phyloP scores from a whole-genome alignment of 2,113 vertebrate genomes.

The Gyps fulvus region DNA sequence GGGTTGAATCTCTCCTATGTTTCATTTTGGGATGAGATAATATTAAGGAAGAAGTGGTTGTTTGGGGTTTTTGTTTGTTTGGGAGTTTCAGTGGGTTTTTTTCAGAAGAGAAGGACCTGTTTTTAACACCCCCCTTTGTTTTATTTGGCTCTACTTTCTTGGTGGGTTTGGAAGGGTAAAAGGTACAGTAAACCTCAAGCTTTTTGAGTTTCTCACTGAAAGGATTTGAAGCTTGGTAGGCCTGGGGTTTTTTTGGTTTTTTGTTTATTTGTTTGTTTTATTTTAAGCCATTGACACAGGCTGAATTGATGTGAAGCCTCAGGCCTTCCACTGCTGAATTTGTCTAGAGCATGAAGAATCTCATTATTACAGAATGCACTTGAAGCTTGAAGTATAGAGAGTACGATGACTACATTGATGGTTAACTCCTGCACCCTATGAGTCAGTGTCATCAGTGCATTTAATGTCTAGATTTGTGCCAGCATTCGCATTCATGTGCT shows the following conservation, averaged over 20 bases:
- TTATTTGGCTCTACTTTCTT: background rate
- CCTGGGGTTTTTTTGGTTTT: background rate
- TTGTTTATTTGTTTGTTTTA: background rate
- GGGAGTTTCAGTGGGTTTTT: background rate
- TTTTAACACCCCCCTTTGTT: background rate
- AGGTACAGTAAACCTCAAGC: background rate
- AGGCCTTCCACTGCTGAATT: constrained; percentile 38
- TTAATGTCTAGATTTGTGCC: constrained; percentile 42
- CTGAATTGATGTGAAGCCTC: constrained; percentile 42
- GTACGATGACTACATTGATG: constrained; percentile 23
- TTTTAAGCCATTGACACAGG: constrained; percentile 7
- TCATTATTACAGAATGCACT: constrained; percentile 52
- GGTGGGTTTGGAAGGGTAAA: background rate
- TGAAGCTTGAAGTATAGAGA: constrained; percentile 10
- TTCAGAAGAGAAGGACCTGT: background rate
- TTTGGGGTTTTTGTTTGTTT: background rate
- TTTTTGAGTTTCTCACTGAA: background rate
- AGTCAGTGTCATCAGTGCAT: constrained; percentile 45
- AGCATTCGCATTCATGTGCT: background rate
- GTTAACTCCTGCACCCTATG: constrained; percentile 46
- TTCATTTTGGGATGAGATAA: background rate
- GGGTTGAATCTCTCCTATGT: background rate
- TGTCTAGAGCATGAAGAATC: constrained; percentile 54
- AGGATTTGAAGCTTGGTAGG: background rate
- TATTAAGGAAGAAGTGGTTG: background rate